Base-by-base conservation (phyloP, 2,113 vertebrate genomes). In the Passer domesticus region DNA sequence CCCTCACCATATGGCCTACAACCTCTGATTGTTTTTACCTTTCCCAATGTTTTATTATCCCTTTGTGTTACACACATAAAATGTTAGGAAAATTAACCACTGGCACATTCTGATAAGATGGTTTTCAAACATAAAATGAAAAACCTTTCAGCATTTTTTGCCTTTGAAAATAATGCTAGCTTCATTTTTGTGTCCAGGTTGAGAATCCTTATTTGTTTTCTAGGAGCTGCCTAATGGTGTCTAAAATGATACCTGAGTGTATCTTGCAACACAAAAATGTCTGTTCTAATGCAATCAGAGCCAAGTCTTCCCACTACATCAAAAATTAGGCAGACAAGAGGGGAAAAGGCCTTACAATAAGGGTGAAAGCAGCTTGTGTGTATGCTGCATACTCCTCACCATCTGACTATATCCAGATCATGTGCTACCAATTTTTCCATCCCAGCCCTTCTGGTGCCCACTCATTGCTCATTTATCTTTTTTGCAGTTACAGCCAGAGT, bases 1-100 rank as follows among this genome's bases (percentile, higher is more conserved):
- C 59, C 85, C 87, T 90, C 83, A 89, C 87, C 94, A 96, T 96
- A 96, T 95, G 93, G 82, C 77, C 63, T 87, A 87, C 77, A 79
- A 79, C 84, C 89, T 92, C 70, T 35, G 74, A 73, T 47, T 94
- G 58, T 46, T 92, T 94, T 83, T 91, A 93, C 94, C 94, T 96
- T 94, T 91, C 47, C 33, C 44, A 67, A 31, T 63, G 56, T 87
- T 96, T 95, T 96, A 93, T 93, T 70, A 33, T 63, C 24, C 39
- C 50, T 90, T 83, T 11, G 2, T 67, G 72, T 77, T 75, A 52
- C 43, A 83, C 9, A 77, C 52, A 86, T 83, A 96, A 95, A 96
- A 92, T 81, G 68, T 49, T 70, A 49, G 72, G 72, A 83, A 95
- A 95, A 95, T 95, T 92, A 96, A 94, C 75, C 39, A 49, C 68